These are phyloP conservation scores for Odontomyia ornata DNA, from an alignment of 2,888 invertebrate species.

Conservation along the genomic window DNA sequence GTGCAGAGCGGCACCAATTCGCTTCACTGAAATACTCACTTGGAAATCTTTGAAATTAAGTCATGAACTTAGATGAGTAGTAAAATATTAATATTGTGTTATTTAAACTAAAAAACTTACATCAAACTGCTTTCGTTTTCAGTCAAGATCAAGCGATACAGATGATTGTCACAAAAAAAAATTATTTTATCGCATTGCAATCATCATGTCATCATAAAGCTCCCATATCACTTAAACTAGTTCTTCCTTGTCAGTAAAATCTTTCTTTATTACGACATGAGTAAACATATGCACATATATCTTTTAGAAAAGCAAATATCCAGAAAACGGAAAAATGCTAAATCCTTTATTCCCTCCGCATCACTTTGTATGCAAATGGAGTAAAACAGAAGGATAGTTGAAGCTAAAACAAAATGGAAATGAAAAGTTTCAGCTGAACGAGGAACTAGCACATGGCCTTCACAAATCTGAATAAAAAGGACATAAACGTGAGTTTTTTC, in stretches of 20 bases:
- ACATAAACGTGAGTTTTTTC: neutral
- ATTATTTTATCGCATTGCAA: neutral
- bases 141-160: neutral
- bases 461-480: slow-evolving; percentile 40
- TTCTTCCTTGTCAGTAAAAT: neutral
- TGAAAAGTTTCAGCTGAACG: slow-evolving; percentile 29
- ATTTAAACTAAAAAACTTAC: too few relatives aligned
- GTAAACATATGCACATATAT: neutral
- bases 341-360: slow-evolving; percentile 23
- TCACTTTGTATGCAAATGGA: slow-evolving; percentile 42
- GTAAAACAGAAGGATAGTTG: neutral
- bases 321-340: slow-evolving; percentile 6
- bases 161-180: neutral
- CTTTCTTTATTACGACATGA: neutral
- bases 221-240: neutral
- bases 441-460: slow-evolving; percentile 31
- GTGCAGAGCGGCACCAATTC: too few relatives aligned
- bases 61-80: too few relatives aligned
- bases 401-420: slow-evolving; percentile 15
- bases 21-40: too few relatives aligned
- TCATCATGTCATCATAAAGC: neutral
- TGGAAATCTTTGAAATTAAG: too few relatives aligned
- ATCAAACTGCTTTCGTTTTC: neutral
- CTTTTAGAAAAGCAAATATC: neutral
- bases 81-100: too few relatives aligned